phyloP scores from a whole-genome alignment of 2,113 vertebrate genomes.

The rabbit (Oryctolagus cuniculus) region DNA sequence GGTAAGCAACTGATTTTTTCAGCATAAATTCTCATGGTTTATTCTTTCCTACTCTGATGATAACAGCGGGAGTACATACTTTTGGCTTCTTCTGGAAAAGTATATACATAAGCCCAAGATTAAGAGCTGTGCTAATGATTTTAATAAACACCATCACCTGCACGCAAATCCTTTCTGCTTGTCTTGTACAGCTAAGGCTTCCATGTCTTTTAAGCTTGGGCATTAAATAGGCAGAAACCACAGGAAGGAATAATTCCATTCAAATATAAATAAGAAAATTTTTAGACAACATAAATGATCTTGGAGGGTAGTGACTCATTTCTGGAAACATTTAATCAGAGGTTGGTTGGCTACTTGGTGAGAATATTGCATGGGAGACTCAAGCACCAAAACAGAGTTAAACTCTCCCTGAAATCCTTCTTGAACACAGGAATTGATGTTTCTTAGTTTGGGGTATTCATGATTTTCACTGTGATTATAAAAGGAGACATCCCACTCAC shows the following conservation, averaged over 20 bases:
- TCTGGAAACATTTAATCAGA: conserved; percentile 35
- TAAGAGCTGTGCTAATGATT: not conserved
- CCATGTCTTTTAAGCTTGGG: not conserved
- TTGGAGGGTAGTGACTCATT: not conserved
- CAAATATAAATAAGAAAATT: not conserved
- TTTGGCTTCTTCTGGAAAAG: not conserved
- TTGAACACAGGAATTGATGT: not conserved
- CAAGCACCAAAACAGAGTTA: not conserved
- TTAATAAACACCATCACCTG: not conserved
- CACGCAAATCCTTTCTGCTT: not conserved
- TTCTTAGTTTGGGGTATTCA: not conserved
- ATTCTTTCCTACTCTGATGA: not conserved
- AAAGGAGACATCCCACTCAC: not conserved
- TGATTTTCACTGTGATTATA: not conserved
- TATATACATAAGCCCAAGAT: not conserved
- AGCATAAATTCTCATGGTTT: not conserved
- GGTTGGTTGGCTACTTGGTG: not conserved
- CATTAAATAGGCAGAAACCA: not conserved
- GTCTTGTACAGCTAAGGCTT: not conserved
- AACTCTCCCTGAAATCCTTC: conserved; percentile 5
- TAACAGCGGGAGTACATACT: not conserved
- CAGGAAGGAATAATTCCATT: not conserved
- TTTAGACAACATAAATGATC: not conserved
- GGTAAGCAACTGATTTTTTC: not conserved
- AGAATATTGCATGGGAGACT: not conserved